These are phyloP conservation scores for Paedocypris sp. DNA, from an alignment of 2,113 vertebrate species.

Conservation along the genomic window DNA sequence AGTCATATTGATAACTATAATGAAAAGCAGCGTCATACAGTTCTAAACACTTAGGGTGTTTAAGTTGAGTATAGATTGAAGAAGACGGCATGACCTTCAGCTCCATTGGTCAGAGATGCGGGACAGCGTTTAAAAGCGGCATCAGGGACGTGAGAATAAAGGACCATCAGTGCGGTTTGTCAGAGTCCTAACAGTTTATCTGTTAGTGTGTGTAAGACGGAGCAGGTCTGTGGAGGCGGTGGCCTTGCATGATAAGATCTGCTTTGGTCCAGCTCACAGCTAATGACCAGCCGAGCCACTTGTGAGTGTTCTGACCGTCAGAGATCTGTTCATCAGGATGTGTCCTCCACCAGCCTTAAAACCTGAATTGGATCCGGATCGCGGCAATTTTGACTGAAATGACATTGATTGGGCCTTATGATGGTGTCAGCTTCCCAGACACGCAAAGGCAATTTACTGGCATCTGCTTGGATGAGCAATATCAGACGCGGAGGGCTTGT, in stretches of 20 bases:
- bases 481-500: conserved; percentile 47
- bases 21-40: too few species aligned
- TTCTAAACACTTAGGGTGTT: too few species aligned
- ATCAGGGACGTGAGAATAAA: too few species aligned
- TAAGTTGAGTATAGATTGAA: conserved; percentile 6
- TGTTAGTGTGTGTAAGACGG: too few species aligned
- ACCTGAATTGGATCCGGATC: conserved; percentile 26
- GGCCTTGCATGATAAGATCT: too few species aligned
- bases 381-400: conserved; percentile 39
- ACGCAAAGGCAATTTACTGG: conserved; percentile 53
- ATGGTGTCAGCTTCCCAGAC: conserved; percentile 31
- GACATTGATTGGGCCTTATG: conserved; percentile 51
- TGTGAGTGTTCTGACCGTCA: conserved; percentile 31
- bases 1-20: too few species aligned
- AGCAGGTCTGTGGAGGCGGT: too few species aligned
- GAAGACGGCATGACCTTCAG: conserved; percentile 28
- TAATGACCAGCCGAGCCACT: conserved; percentile 40
- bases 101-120: conserved; percentile 24
- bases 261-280: too few species aligned
- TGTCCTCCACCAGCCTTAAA: conserved; percentile 14
- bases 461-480: conserved; percentile 54
- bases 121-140: too few species aligned
- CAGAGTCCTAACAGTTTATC: too few species aligned
- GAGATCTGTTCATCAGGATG: conserved; percentile 47
- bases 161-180: too few species aligned